These are phyloP conservation scores for Gulo gulo DNA, from an alignment of 2,113 vertebrate genomes.

Conservation along the genomic window DNA sequence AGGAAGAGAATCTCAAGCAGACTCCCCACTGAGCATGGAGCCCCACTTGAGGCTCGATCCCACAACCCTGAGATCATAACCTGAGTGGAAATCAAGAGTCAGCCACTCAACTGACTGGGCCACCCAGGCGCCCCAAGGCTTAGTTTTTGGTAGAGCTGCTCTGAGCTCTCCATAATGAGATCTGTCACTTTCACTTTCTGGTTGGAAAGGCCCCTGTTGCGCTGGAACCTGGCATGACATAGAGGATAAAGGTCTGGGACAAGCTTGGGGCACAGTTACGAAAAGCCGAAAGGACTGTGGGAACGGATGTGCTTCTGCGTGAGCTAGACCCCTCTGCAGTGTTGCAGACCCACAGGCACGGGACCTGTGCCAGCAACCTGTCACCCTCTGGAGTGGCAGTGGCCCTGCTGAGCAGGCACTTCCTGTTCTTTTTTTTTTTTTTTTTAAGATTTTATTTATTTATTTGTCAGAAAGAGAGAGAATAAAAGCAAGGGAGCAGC, in stretches of 20 bases:
- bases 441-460: neutral
- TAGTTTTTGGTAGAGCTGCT: neutral
- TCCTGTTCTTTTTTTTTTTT: neutral
- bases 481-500: neutral
- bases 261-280: neutral
- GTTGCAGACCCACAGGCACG: neutral
- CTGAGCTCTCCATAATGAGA: conserved; percentile 1
- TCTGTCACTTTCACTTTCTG: conserved; percentile 46
- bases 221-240: neutral
- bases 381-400: neutral
- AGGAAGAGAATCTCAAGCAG: neutral
- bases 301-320: neutral
- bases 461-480: neutral
- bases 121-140: neutral
- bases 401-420: neutral
- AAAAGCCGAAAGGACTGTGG: neutral
- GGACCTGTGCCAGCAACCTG: accelerated
- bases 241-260: conserved; percentile 50
- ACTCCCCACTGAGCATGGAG: neutral
- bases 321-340: neutral
- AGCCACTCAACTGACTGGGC: neutral
- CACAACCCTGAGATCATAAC: neutral
- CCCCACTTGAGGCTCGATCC: neutral
- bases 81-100: neutral
- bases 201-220: conserved; percentile 38